Percentiles rank a stretch among this genome's conserved stretches.
These are phyloP conservation scores for Lamprotornis superbus DNA, from an alignment of 2,113 vertebrate species.

Conservation along the genomic window DNA sequence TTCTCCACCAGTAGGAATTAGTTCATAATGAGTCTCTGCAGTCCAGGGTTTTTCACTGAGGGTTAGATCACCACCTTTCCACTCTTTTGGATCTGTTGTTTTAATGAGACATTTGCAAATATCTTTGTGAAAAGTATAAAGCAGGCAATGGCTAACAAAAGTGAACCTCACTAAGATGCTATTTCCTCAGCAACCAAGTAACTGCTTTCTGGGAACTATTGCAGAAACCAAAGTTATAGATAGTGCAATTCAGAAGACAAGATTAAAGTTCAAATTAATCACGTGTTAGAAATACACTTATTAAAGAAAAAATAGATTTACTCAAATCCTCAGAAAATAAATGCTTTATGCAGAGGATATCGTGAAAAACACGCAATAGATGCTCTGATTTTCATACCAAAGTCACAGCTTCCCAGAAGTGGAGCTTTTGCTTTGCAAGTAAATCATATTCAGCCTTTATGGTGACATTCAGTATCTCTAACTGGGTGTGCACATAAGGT, in stretches of 20 bases:
- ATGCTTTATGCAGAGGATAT: background rate
- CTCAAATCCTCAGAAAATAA: background rate
- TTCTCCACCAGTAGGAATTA: background rate
- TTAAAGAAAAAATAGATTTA: background rate
- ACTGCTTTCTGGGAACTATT: background rate
- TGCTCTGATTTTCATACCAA: background rate
- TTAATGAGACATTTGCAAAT: background rate
- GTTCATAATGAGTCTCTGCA: background rate
- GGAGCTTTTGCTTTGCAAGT: background rate
- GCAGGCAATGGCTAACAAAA: background rate
- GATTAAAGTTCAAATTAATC: background rate
- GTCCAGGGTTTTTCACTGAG: background rate
- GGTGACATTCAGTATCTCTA: background rate
- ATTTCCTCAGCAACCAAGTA: background rate
- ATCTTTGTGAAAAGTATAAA: background rate
- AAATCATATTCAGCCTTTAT: background rate
- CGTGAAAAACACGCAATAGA: background rate
- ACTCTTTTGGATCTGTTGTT: background rate
- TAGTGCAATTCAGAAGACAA: background rate
- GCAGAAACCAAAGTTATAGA: background rate
- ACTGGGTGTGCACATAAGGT: background rate
- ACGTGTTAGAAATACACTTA: background rate
- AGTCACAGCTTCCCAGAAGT: background rate
- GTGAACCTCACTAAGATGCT: background rate
- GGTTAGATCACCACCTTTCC: background rate